Percentiles rank a stretch among this genome's conserved stretches.
Conservation (phyloP, 2,113 vertebrate species). For the Calypte anna region DNA sequence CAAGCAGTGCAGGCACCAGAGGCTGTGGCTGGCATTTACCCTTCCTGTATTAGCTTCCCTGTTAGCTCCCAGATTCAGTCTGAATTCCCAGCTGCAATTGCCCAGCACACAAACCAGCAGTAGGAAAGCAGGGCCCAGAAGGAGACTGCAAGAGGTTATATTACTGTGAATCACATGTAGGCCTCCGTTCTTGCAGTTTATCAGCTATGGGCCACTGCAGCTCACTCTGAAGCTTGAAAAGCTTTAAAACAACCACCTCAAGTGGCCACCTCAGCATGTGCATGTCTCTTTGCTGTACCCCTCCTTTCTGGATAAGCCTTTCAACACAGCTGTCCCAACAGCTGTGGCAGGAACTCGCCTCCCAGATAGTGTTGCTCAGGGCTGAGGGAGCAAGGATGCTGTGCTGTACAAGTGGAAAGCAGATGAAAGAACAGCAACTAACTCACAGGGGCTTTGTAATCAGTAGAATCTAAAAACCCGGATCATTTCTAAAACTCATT, state of each 20-base stretch:
- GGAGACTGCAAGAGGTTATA: accelerated
- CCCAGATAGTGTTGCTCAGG: not conserved
- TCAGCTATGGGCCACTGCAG: not conserved
- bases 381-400: not conserved
- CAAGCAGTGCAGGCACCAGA: not conserved
- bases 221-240: not conserved
- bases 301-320: not conserved
- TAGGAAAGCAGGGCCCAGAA: not conserved
- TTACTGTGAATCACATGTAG: not conserved
- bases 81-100: not conserved
- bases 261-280: not conserved
- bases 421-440: not conserved
- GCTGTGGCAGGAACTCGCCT: not conserved
- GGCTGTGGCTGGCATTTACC: not conserved
- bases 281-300: not conserved
- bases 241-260: not conserved
- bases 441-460: not conserved
- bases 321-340: no score
- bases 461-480: not conserved
- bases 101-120: not conserved
- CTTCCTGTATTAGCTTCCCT: not conserved
- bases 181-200: not conserved
- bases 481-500: not conserved
- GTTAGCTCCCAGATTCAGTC: not conserved
- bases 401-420: not conserved